Base-by-base conservation (phyloP, 2,888 invertebrate species). In the Troglohyphantes excavatus region DNA sequence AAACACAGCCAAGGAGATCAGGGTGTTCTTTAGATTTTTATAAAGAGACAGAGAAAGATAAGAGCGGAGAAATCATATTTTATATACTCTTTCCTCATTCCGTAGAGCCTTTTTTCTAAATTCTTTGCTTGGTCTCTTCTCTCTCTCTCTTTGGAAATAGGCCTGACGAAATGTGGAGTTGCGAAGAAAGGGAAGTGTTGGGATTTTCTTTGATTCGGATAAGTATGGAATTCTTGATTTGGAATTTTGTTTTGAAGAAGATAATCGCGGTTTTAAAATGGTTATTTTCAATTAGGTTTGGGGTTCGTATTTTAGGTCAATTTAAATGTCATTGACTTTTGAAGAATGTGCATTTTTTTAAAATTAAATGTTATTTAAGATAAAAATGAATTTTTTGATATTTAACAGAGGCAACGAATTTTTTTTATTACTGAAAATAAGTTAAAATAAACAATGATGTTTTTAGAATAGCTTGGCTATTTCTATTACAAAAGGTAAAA, bases 71-170 rank as follows among this genome's bases (percentile, higher is more conserved):
- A 53, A 53, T 53, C 53, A n/a, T 53, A 53, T 53, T 53, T 53
- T 53, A 53, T n/a, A n/a, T n/a, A n/a, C 53, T 53, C 17, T 53
- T 53, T 53, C 53, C 53, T 53, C n/a, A 53, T 53, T 53, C n/a
- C 53, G 5, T n/a, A n/a, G n/a, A 17, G 53, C 13, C 1, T 39
- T 39, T 46, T 53, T 53, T 53, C 53, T n/a, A 53, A 13, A 53
- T 53, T 53, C 53, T n/a, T 53, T n/a, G 53, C 5, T 17, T 9
- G n/a, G 53, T n/a, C 53, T n/a, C n/a, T n/a, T n/a, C n/a, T n/a
- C n/a, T n/a, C n/a, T n/a, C n/a, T n/a, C n/a, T n/a, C n/a, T 53
- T 53, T 53, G 53, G n/a, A 53, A 53, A 53, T 53, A n/a, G 53
- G 13, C n/a, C n/a, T 53, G 53, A 53, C 17, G 53, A 2, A 53